Conservation (phyloP, 2,113 vertebrate genomes). For the Pteronura brasiliensis region DNA sequence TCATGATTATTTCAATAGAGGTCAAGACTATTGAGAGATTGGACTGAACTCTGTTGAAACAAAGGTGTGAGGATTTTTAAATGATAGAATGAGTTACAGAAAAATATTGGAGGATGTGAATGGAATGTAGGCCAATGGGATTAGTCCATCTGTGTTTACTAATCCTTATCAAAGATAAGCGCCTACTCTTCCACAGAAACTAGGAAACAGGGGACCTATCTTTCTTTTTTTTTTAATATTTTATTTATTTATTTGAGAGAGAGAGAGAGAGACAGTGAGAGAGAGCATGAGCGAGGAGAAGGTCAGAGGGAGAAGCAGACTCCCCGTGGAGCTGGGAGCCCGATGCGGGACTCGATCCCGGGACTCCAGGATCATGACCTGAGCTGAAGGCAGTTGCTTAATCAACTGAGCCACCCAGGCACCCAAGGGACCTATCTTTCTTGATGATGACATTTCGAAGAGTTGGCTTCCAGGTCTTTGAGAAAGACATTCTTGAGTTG, state of each 20-base stretch:
- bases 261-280: no score
- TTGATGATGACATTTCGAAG: not conserved
- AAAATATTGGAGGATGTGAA: not conserved
- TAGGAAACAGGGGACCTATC: not conserved
- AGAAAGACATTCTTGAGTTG: not conserved
- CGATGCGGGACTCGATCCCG: no score
- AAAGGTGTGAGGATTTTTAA: not conserved
- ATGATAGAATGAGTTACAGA: not conserved
- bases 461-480: not conserved
- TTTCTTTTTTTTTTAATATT: no score
- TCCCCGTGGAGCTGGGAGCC: no score
- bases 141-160: not conserved
- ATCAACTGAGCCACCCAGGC: no score
- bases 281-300: no score
- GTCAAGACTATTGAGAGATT: not conserved
- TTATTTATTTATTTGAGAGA: no score
- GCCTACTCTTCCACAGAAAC: not conserved
- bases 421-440: not conserved
- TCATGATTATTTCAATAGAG: not conserved
- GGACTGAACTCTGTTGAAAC: not conserved
- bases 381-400: no score
- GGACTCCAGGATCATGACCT: no score
- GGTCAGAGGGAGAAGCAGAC: no score
- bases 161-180: not conserved
- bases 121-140: not conserved